Percentiles rank a stretch among this genome's conserved stretches.
Conservation (phyloP, 2,113 vertebrate genomes). For the Ivindomyrus marchei region DNA sequence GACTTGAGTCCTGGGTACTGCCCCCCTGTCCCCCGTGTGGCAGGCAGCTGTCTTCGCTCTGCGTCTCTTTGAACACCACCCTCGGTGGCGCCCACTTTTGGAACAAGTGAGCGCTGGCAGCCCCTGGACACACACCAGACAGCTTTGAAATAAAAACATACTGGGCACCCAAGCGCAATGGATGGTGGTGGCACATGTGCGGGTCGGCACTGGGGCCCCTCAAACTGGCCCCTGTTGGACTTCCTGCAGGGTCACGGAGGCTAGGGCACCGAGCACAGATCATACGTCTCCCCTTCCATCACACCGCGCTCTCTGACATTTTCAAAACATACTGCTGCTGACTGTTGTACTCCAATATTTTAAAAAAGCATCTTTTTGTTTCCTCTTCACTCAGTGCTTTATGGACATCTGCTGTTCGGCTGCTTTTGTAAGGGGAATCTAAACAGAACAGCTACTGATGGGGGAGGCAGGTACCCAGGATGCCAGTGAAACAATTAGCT, state of each 20-base stretch:
- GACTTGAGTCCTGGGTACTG: not conserved
- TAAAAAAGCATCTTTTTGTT: not conserved
- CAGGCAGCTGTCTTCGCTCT: not conserved
- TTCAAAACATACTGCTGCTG: not conserved
- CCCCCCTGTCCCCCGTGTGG: not conserved
- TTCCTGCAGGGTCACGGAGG: not conserved
- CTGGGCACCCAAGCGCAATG: not conserved
- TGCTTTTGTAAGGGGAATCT: not conserved
- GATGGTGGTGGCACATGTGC: not conserved
- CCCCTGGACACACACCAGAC: not conserved
- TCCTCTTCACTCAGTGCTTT: not conserved
- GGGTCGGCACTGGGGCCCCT: not conserved
- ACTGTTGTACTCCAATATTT: not conserved
- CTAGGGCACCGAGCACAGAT: not conserved
- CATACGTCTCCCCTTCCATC: not conserved
- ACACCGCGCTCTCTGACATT: not conserved
- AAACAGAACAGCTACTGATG: not conserved
- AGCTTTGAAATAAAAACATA: slow-evolving; percentile 11
- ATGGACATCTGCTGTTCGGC: not conserved
- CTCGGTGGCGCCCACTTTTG: not conserved
- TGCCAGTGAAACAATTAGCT: not conserved
- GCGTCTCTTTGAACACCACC: not conserved
- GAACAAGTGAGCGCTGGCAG: not conserved
- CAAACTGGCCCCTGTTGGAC: too few relatives aligned
- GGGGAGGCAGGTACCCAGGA: not conserved